Conservation (phyloP, 23 tunicate genomes). For the Clavelina lepadiformis region DNA sequence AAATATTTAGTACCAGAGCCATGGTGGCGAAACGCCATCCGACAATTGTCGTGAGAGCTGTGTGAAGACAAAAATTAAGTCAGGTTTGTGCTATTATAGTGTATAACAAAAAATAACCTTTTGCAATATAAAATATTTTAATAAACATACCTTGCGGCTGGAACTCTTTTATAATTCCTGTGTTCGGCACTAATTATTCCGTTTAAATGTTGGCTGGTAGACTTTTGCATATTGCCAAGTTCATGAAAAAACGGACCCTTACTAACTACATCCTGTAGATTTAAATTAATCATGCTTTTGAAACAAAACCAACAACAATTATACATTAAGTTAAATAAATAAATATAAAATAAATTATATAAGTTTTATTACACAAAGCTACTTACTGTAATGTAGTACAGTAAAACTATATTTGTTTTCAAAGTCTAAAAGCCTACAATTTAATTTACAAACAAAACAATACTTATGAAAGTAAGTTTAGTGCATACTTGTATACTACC, state of each 20-base stretch:
- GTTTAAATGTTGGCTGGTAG: neutral
- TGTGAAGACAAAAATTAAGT: neutral
- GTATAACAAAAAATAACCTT: neutral
- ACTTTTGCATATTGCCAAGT: neutral
- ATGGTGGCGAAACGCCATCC: no score
- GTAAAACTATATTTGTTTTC: no score
- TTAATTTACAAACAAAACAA: no score
- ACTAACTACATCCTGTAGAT: conserved; percentile 8
- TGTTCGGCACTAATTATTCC: neutral
- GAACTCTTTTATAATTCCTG: conserved; percentile 6
- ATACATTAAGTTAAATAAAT: no score
- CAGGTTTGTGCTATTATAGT: neutral
- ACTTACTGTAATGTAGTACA: no score
- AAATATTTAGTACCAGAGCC: neutral
- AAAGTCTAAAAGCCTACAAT: no score
- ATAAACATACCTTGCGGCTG: conserved; percentile 30
- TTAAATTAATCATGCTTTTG: neutral
- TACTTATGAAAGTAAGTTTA: no score
- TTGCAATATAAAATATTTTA: neutral
- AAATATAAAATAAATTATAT: no score
- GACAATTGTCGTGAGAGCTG: no score
- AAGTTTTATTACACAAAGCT: no score
- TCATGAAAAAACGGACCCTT: conserved; percentile 20
- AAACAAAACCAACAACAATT: no score
- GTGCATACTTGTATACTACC: no score